A percentile compares a stretch with the other conserved stretches of the same genome.
Evolutionary conservation across 2,888 invertebrate species (phyloP).

Genomic region (Cyclophora albipunctata): DNA sequence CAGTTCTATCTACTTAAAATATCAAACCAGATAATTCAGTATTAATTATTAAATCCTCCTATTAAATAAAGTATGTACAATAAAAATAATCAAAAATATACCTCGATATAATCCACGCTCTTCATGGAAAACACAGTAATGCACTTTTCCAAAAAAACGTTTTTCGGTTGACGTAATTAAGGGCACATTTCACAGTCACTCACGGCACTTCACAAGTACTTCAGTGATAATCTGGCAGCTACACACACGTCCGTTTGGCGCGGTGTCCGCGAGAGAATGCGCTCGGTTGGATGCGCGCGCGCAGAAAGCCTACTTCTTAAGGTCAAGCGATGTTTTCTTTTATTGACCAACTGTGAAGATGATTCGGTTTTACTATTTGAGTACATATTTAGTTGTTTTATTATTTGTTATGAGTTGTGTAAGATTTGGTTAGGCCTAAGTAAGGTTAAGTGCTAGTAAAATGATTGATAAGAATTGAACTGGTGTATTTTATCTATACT

Average conservation of each 20-base stretch:
- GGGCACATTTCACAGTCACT: slow-evolving; percentile 21
- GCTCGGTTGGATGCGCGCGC: slow-evolving; percentile 14
- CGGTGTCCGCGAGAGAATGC: slow-evolving; percentile 13
- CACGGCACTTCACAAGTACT: slow-evolving; percentile 1
- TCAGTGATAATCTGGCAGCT: too few relatives aligned
- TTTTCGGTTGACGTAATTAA: too few relatives aligned
- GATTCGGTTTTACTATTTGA: background rate
- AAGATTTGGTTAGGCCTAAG: too few relatives aligned
- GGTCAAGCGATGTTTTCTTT: slow-evolving; percentile 20
- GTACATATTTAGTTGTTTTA: slow-evolving; percentile 3
- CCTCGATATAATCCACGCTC: slow-evolving; percentile 40
- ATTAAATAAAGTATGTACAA: slow-evolving; percentile 1
- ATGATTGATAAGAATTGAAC: too few relatives aligned
- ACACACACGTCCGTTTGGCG: slow-evolving; percentile 14
- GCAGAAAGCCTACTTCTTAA: slow-evolving; percentile 35
- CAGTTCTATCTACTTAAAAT: too few relatives aligned
- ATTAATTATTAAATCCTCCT: too few relatives aligned
- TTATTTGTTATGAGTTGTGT: background rate
- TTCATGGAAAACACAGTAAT: slow-evolving; percentile 26
- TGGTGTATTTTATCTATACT: too few relatives aligned
- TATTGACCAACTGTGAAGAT: background rate
- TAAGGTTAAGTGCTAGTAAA: too few relatives aligned
- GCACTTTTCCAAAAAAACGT: slow-evolving; percentile 10
- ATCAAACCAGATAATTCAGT: too few relatives aligned
- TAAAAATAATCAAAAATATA: slow-evolving; percentile 16